These are phyloP conservation scores for Patiria pectinifera DNA, from an alignment of 53 echinoderm and acorn worm species.

Conservation along the genomic window DNA sequence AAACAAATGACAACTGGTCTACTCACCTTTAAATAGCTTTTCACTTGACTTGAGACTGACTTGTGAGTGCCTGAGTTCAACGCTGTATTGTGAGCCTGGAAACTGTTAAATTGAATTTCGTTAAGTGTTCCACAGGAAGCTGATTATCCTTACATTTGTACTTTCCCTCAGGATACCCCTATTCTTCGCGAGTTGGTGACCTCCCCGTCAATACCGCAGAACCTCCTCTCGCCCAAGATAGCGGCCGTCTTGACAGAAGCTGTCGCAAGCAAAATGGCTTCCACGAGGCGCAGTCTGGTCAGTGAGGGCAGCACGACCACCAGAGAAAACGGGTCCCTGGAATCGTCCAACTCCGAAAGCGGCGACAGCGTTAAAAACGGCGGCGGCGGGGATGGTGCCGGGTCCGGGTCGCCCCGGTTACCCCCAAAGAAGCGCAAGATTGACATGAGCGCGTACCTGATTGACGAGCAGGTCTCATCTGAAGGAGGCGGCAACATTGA, in stretches of 20 bases:
- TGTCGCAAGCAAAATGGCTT: slow-evolving; percentile 20
- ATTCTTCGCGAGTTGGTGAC: slow-evolving; percentile 45
- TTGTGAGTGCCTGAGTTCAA: too few species aligned
- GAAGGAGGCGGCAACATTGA: slow-evolving; percentile 3
- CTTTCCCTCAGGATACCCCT: slow-evolving; percentile 21
- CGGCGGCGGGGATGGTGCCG: not conserved
- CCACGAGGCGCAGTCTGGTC: slow-evolving; percentile 15
- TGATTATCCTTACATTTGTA: not conserved
- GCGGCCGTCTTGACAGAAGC: slow-evolving; percentile 6
- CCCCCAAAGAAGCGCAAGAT: slow-evolving; percentile 57
- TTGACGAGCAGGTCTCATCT: not conserved
- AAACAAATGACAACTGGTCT: too few species aligned
- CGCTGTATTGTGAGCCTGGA: too few species aligned
- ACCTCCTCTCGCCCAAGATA: slow-evolving; percentile 36
- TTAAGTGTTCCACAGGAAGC: not conserved
- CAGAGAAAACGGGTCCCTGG: slow-evolving; percentile 22
- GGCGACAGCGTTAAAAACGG: slow-evolving; percentile 13
- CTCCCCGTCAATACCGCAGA: slow-evolving; percentile 13
- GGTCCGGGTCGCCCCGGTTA: slow-evolving; percentile 32
- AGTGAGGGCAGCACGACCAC: not conserved
- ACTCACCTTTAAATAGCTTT: too few species aligned
- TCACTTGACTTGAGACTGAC: too few species aligned
- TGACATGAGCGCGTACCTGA: slow-evolving; percentile 50
- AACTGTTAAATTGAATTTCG: too few species aligned
- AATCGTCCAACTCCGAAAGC: slow-evolving; percentile 12